Evolutionary conservation across 2,888 invertebrate genomes (phyloP), one percentile per base, ranked within the genome.

Genomic region (Nephrocerus scutellatus): DNA sequence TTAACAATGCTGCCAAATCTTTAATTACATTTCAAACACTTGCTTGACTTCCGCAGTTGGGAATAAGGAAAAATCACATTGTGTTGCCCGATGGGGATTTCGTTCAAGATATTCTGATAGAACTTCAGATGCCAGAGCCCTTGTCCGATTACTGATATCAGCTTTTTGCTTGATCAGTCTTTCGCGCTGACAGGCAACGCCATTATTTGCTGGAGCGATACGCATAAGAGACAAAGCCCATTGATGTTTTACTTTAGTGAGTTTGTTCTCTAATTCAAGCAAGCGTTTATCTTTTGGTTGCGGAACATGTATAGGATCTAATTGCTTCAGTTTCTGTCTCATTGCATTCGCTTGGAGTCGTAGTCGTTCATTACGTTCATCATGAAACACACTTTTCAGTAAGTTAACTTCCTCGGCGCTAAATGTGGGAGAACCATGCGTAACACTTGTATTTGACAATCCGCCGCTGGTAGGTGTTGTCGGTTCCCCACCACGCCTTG

Each of bases 371-470:
- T 73, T 70, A 24, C 75, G 70, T 57, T 79, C 79, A 31, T 70
- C 69, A 45, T 72, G 70, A 48, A 78, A 71, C 13, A 76, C 71
- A 49, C 73, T 72, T 32, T 74, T 74, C 23, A 79, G 64, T 30
- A 74, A 69, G 12, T 70, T 67, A 42, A 79, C 72, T 55, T 79
- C 79, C 54, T 79, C 77, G 30, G 75, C 59, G 21, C 77, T 63
- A 15, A 74, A 56, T 29, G 55, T 44, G 14, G 72, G n/a, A n/a
- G n/a, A n/a, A n/a, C n/a, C n/a, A n/a, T n/a, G n/a, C n/a, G n/a
- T n/a, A n/a, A n/a, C n/a, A n/a, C n/a, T n/a, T n/a, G n/a, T n/a
- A 22, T 22, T n/a, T n/a, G n/a, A 9, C 23, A 22, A n/a, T n/a
- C 23, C 23, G 23, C 23, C 23, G 23, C 23, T n/a, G 23, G 50